Evolutionary conservation across 2,797 vertebrate genomes (phyloP).

Genomic region (Rallus crepitans): DNA sequence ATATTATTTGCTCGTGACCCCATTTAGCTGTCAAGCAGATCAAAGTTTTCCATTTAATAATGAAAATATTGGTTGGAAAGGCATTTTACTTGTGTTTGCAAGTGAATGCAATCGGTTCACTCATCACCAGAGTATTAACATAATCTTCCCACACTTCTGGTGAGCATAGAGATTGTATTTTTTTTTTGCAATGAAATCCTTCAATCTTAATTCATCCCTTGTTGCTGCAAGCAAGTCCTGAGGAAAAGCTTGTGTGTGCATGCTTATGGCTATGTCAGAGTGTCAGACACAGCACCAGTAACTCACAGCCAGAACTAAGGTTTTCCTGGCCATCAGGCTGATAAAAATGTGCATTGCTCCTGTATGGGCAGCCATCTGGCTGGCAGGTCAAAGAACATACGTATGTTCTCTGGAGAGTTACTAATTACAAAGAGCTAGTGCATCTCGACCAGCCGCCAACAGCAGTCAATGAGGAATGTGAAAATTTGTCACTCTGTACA

Average conservation of each 20-base stretch:
- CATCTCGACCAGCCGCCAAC: background rate
- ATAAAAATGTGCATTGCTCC: background rate
- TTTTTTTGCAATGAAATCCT: background rate
- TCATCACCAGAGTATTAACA: background rate
- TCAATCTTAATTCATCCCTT: background rate
- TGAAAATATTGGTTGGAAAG: background rate
- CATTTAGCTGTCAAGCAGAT: background rate
- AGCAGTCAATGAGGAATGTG: fast-evolving
- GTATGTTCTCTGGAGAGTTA: background rate
- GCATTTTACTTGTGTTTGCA: background rate
- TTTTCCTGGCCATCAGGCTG: background rate
- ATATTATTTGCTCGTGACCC: background rate
- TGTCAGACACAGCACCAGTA: background rate
- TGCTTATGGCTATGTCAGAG: too few relatives aligned
- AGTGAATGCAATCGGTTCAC: background rate
- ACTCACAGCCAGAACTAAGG: background rate
- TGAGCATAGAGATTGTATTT: background rate
- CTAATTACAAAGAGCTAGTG: background rate
- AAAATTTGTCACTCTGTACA: background rate
- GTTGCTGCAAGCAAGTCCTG: background rate
- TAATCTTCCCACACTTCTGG: background rate
- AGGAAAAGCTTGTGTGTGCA: background rate
- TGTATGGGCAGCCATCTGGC: background rate
- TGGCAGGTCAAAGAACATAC: background rate
- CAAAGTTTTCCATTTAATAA: background rate